Conservation (phyloP, 2,797 vertebrate genomes). For the Danio tinwini region DNA sequence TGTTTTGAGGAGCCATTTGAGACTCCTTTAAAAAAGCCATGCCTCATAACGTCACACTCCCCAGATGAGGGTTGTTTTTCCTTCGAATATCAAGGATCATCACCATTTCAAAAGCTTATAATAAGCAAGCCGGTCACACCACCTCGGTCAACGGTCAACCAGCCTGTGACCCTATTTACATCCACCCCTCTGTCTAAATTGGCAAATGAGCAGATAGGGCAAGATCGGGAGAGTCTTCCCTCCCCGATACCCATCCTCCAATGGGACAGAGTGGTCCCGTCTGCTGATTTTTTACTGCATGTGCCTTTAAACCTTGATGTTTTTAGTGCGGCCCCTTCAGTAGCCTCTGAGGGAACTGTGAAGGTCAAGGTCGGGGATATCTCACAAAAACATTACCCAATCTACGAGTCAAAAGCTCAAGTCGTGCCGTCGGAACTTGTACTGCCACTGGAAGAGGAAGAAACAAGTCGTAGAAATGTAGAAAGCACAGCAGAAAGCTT, state of each 20-base stretch:
- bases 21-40: constrained; percentile 52
- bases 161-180: neutral
- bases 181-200: constrained; percentile 36
- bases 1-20: constrained; percentile 54
- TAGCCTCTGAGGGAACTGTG: constrained; percentile 3
- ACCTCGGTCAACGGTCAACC: constrained; percentile 1
- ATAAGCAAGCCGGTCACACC: neutral
- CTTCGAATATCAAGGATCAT: constrained; percentile 1
- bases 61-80: constrained; percentile 51
- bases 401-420: constrained; percentile 59
- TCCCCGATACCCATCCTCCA: constrained; percentile 13
- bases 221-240: constrained; percentile 7
- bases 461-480: neutral
- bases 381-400: constrained; percentile 44
- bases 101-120: neutral
- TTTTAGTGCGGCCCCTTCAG: neutral
- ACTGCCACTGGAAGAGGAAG: neutral
- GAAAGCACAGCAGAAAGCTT: constrained; percentile 32
- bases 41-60: constrained; percentile 13
- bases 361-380: neutral
- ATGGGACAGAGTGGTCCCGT: neutral
- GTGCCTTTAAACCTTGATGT: neutral
- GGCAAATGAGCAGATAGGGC: neutral
- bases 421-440: neutral
- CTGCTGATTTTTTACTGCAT: neutral